These are phyloP conservation scores for Hydrochoerus hydrochaeris DNA, from an alignment of 2,113 vertebrate genomes.

Conservation along the genomic window DNA sequence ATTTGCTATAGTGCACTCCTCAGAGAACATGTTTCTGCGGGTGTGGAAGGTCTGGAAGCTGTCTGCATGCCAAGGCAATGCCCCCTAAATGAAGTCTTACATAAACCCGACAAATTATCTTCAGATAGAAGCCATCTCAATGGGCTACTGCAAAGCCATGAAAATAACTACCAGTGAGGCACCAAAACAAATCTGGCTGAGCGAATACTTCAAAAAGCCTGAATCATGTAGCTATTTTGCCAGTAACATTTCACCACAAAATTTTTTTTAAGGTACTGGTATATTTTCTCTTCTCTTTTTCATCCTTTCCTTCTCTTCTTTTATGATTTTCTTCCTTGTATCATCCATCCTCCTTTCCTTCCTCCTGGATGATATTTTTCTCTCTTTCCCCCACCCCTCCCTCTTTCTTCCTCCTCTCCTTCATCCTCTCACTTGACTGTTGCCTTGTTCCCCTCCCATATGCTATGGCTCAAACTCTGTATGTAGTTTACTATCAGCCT, in stretches of 20 bases:
- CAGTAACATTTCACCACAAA: neutral
- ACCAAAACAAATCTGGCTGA: conserved; percentile 54
- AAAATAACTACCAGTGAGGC: neutral
- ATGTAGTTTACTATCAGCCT: neutral
- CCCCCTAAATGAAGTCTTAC: conserved; percentile 53
- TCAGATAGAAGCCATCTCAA: conserved; percentile 9
- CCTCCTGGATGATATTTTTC: neutral
- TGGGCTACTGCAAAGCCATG: conserved; percentile 12
- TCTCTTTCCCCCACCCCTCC: fast-evolving
- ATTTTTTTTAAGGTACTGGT: neutral
- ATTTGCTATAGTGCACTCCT: conserved; percentile 38
- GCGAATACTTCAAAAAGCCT: neutral
- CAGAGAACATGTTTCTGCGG: conserved; percentile 62
- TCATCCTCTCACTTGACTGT: neutral
- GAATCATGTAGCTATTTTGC: neutral
- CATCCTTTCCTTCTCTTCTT: neutral
- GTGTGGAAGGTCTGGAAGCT: conserved; percentile 57
- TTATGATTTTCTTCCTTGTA: neutral
- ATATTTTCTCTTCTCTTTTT: neutral
- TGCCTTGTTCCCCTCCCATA: fast-evolving
- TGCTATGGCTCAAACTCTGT: neutral
- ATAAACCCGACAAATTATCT: conserved; percentile 64
- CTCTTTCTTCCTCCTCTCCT: neutral
- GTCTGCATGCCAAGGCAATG: conserved; percentile 68
- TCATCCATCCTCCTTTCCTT: neutral